Evolutionary conservation across 2,888 invertebrate genomes (phyloP).

Genomic region (Pandemis corylana): DNA sequence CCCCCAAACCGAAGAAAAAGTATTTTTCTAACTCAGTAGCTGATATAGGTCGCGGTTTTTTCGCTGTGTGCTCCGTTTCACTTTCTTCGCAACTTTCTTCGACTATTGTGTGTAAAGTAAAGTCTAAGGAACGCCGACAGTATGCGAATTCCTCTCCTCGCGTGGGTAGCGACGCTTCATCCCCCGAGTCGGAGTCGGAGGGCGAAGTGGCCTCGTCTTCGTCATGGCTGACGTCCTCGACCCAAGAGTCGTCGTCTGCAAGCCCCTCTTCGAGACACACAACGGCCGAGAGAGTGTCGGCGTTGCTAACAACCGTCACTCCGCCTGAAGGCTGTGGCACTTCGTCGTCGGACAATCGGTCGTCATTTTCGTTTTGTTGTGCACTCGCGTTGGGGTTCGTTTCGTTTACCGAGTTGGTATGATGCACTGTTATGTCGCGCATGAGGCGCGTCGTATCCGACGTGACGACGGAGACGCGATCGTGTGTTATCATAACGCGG

Average conservation of each 20-base stretch:
- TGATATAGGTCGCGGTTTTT: conserved; percentile 88
- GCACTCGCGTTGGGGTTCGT: conserved; percentile 60
- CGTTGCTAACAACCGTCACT: conserved; percentile 89
- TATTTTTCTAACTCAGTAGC: conserved; percentile 95
- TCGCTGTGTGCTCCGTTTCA: conserved; percentile 88
- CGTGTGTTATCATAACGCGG: conserved; percentile 95
- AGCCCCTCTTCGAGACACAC: conserved; percentile 93
- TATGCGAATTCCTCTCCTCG: conserved; percentile 93
- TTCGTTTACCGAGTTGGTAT: conserved; percentile 87
- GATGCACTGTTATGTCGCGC: conserved; percentile 87
- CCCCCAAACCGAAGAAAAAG: conserved; percentile 94
- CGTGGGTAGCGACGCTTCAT: conserved; percentile 88
- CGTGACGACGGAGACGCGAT: conserved; percentile 90
- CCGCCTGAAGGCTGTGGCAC: conserved; percentile 81
- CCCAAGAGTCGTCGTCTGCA: conserved; percentile 96
- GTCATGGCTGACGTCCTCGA: conserved; percentile 93
- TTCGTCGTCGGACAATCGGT: conserved; percentile 77
- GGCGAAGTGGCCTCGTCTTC: conserved; percentile 89
- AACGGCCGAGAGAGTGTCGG: conserved; percentile 88
- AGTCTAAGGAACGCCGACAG: conserved; percentile 93
- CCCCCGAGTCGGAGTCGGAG: conserved; percentile 88
- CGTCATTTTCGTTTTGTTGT: conserved; percentile 72
- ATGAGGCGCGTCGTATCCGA: conserved; percentile 90
- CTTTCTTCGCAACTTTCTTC: conserved; percentile 98
- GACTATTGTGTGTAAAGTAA: conserved; percentile 95